Percentiles rank a stretch among this genome's conserved stretches.
These are phyloP conservation scores for Rambutsinella grinnellia DNA, from an alignment of 2,888 invertebrate species.

Conservation along the genomic window DNA sequence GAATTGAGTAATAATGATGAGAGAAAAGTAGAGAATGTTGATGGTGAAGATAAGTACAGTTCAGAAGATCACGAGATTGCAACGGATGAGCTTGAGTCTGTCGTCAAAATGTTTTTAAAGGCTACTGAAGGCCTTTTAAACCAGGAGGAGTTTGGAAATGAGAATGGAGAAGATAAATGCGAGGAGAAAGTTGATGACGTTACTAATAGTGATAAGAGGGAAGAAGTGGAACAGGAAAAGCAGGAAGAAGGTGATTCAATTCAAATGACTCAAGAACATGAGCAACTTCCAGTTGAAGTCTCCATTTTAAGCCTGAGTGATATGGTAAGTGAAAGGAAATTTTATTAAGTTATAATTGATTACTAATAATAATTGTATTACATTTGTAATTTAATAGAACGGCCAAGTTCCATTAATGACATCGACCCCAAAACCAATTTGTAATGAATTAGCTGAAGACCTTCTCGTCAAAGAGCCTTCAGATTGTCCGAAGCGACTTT, in stretches of 20 bases:
- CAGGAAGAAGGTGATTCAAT: too few relatives aligned
- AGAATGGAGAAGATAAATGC: not conserved
- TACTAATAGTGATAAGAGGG: too few relatives aligned
- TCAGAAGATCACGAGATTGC: conserved; percentile 20
- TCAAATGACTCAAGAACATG: too few relatives aligned
- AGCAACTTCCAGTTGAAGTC: too few relatives aligned
- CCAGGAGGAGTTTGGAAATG: not conserved
- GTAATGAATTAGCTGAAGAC: not conserved
- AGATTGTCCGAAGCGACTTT: conserved; percentile 17
- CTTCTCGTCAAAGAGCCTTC: not conserved
- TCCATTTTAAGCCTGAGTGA: conserved; percentile 33
- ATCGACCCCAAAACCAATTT: conserved; percentile 31
- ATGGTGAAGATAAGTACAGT: not conserved
- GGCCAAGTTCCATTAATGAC: too few relatives aligned
- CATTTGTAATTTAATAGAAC: too few relatives aligned
- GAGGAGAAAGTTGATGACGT: too few relatives aligned
- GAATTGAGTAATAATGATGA: conserved; percentile 22
- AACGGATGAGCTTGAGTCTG: conserved; percentile 50
- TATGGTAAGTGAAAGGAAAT: conserved; percentile 21
- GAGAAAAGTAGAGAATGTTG: conserved; percentile 4
- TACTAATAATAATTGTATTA: too few relatives aligned
- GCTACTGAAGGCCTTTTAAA: conserved; percentile 53
- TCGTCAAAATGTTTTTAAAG: conserved; percentile 57
- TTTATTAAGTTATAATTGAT: too few relatives aligned
- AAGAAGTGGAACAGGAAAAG: conserved; percentile 18